phyloP scores from a whole-genome alignment of 2,113 vertebrate species.

The Neopipo cinnamomea region DNA sequence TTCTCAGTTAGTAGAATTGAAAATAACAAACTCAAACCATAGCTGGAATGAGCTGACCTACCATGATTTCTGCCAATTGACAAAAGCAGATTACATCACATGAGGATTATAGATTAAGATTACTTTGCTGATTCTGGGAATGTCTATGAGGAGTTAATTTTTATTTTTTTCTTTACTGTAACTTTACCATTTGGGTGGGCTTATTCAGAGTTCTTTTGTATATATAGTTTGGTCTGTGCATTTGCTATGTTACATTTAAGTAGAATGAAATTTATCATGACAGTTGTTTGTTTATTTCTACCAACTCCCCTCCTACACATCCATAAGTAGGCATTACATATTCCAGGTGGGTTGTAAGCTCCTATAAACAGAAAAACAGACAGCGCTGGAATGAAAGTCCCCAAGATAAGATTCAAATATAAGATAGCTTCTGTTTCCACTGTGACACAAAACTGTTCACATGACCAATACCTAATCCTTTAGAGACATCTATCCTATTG shows the following conservation, averaged over 20 bases:
- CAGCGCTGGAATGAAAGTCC: not conserved
- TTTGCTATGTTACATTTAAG: not conserved
- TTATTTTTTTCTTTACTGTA: not conserved
- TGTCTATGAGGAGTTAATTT: not conserved
- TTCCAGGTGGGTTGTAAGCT: not conserved
- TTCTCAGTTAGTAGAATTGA: not conserved
- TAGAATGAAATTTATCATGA: not conserved
- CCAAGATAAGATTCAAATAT: not conserved
- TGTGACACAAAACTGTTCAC: not conserved
- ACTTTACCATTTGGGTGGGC: not conserved
- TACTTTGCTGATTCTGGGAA: not conserved
- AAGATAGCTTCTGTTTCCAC: not conserved
- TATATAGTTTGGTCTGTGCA: not conserved
- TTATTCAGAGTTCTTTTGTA: not conserved
- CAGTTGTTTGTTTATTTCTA: not conserved
- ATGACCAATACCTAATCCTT: not conserved
- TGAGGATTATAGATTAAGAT: conserved; percentile 37
- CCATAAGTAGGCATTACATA: not conserved
- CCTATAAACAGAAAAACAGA: not conserved
- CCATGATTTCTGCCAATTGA: not conserved
- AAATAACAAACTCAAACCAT: not conserved
- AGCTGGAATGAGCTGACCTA: not conserved
- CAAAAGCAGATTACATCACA: conserved; percentile 51
- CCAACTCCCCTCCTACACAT: not conserved
- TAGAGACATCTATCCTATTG: not conserved